Conservation (phyloP, 2,113 vertebrate species). For the Silurus meridionalis region DNA sequence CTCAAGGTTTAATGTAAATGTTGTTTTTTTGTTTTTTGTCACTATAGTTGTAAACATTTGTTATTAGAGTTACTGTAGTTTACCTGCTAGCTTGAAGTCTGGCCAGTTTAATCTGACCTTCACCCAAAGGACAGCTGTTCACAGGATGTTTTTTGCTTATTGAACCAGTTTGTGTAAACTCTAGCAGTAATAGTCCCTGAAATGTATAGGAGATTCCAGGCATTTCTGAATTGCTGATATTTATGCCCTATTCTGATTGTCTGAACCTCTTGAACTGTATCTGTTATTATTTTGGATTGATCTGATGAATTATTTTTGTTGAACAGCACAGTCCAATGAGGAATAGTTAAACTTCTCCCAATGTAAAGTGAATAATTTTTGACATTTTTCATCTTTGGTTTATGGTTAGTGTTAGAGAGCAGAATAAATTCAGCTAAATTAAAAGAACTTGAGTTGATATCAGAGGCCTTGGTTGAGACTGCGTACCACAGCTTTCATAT, state of each 20-base stretch:
- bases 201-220: neutral
- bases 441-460: conserved; percentile 1
- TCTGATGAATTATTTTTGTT: neutral
- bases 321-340: neutral
- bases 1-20: neutral
- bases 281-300: neutral
- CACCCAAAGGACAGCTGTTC: neutral
- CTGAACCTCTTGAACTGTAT: neutral
- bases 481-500: neutral
- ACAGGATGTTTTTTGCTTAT: neutral
- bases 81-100: too few relatives aligned
- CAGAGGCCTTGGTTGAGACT: conserved; percentile 6
- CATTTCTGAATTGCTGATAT: neutral
- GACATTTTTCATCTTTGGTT: neutral
- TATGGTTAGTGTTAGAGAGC: neutral
- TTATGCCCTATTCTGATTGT: neutral
- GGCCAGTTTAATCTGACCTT: neutral
- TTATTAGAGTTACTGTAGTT: neutral
- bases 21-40: neutral
- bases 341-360: neutral
- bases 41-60: neutral
- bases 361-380: neutral
- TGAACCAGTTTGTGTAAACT: neutral
- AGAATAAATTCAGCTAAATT: neutral
- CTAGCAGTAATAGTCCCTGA: neutral